Evolutionary conservation across 2,797 vertebrate species (phyloP).

Genomic region (Cynopterus sphinx): DNA sequence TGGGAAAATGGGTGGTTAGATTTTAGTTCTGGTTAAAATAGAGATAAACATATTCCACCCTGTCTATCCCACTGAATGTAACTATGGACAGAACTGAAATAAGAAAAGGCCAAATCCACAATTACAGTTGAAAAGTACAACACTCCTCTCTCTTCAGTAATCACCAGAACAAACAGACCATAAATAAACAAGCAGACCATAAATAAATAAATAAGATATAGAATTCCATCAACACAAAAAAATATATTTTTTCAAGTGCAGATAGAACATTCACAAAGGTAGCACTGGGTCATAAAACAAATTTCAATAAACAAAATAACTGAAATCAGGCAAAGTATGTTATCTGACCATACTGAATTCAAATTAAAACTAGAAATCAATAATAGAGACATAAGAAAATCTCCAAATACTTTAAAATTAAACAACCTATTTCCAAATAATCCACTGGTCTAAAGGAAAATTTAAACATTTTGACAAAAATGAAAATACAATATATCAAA

Average conservation of each 20-base stretch:
- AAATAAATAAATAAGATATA: neutral
- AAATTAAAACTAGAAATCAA: conserved; percentile 16
- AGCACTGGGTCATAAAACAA: neutral
- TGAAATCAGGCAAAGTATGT: neutral
- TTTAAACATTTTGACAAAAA: neutral
- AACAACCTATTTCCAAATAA: neutral
- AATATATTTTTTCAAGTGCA: neutral
- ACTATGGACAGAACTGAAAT: neutral
- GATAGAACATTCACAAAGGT: neutral
- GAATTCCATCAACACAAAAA: neutral
- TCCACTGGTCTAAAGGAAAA: neutral
- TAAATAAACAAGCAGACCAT: neutral
- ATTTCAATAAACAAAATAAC: neutral
- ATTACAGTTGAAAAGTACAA: neutral
- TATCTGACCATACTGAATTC: neutral
- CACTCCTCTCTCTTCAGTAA: neutral
- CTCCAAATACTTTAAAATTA: neutral
- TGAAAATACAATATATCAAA: neutral
- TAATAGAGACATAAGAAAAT: neutral
- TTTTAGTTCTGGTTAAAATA: neutral
- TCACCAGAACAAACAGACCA: neutral
- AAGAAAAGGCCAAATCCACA: neutral
- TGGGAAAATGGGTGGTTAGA: neutral
- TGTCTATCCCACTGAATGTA: neutral
- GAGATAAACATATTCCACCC: neutral